phyloP scores from a whole-genome alignment of 2,888 invertebrate species.

The Parnassius mnemosyne region DNA sequence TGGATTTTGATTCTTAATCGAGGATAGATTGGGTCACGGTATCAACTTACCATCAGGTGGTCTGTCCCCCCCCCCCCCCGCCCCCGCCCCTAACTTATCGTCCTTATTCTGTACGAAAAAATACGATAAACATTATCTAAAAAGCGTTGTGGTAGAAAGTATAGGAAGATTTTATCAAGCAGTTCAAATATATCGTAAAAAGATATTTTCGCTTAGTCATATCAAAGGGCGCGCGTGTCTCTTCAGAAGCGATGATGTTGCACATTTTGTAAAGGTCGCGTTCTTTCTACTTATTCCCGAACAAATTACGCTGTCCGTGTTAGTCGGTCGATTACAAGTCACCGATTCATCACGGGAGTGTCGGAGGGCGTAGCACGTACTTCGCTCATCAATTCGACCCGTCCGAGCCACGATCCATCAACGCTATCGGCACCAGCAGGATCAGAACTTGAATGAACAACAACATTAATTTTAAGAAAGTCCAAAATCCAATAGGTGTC shows the following conservation, averaged over 20 bases:
- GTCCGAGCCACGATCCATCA: conserved; percentile 69
- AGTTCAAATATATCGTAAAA: conserved; percentile 12
- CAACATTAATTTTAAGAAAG: conserved; percentile 58
- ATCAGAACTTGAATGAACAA: conserved; percentile 57
- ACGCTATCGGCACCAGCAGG: conserved; percentile 59
- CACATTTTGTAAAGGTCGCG: conserved; percentile 51
- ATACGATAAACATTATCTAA: too few species aligned
- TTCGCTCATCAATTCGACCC: conserved; percentile 66
- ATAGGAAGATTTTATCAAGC: too few species aligned
- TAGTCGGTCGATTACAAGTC: conserved; percentile 74
- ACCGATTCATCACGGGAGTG: conserved; percentile 68
- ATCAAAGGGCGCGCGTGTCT: conserved; percentile 48
- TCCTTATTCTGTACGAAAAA: too few species aligned
- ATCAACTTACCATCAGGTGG: too few species aligned
- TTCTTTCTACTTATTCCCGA: conserved; percentile 41
- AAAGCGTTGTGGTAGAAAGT: too few species aligned
- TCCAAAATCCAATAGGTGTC: conserved; percentile 28
- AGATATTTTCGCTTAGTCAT: conserved; percentile 31
- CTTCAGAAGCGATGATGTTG: conserved; percentile 57
- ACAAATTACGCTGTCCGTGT: conserved; percentile 71
- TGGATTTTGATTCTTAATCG: too few species aligned
- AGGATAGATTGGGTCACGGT: too few species aligned
- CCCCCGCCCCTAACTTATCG: too few species aligned
- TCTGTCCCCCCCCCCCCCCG: too few species aligned
- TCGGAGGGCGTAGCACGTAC: conserved; percentile 65